phyloP scores from a whole-genome alignment of 30 jellyfish, hydroid and myxozoan genomes.

The Hydractinia echinata region DNA sequence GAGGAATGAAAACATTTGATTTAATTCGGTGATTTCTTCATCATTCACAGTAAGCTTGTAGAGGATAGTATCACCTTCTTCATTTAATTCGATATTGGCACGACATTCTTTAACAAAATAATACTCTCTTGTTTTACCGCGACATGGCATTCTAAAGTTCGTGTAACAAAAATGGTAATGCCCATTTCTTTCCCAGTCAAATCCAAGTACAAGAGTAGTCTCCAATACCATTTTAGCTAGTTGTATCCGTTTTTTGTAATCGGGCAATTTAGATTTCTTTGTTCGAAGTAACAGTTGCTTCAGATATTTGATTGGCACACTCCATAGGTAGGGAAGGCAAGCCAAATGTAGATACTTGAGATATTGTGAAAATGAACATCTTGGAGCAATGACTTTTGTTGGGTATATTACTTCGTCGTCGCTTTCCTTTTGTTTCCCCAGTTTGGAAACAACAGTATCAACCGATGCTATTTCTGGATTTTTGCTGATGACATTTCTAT shows the following conservation, averaged over 20 bases:
- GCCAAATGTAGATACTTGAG: conserved; percentile 19
- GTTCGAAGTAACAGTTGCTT: background rate
- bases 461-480: conserved; percentile 5
- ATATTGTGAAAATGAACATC: background rate
- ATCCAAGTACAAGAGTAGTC: background rate
- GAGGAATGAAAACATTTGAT: background rate
- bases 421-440: background rate
- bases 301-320: background rate
- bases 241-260: background rate
- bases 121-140: background rate
- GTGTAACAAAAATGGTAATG: background rate
- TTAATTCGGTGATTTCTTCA: background rate
- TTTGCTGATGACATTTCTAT: background rate
- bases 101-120: conserved; percentile 1
- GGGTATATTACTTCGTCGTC: background rate
- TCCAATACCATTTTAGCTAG: conserved; percentile 21
- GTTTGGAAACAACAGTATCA: background rate
- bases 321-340: conserved; percentile 15
- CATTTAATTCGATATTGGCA: background rate
- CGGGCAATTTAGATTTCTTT: background rate
- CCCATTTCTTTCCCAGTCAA: background rate
- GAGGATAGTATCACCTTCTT: background rate
- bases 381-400: background rate
- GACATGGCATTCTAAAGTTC: conserved; percentile 10
- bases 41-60: background rate